These are phyloP conservation scores for Avahi laniger DNA, from an alignment of 2,797 vertebrate genomes.

Conservation along the genomic window DNA sequence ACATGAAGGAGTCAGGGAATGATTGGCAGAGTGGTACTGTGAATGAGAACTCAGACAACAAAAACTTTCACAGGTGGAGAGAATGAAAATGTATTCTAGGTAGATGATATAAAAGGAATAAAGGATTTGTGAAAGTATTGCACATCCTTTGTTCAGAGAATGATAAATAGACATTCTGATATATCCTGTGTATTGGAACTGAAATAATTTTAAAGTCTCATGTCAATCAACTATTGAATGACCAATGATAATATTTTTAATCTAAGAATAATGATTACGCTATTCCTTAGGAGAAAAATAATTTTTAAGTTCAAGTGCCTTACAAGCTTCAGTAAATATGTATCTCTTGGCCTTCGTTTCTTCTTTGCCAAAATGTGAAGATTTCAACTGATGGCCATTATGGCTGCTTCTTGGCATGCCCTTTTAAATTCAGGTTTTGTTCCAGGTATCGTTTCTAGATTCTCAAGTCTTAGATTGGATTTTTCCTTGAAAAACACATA, in stretches of 20 bases:
- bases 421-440: not conserved
- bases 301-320: not conserved
- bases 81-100: not conserved
- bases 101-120: not conserved
- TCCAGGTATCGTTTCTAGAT: not conserved
- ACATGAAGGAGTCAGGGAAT: not conserved
- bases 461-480: not conserved
- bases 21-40: not conserved
- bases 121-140: not conserved
- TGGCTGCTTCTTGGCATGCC: not conserved
- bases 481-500: not conserved
- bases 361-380: not conserved
- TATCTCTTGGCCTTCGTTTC: not conserved
- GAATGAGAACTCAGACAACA: not conserved
- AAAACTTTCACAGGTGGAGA: not conserved
- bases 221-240: not conserved
- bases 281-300: not conserved
- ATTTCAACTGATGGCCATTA: not conserved
- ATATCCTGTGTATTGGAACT: not conserved
- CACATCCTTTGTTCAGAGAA: not conserved
- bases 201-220: not conserved
- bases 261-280: not conserved
- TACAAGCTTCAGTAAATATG: not conserved
- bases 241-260: not conserved
- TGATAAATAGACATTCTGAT: not conserved